phyloP scores from a whole-genome alignment of 2,888 invertebrate genomes.

The Patella ulyssiponensis region DNA sequence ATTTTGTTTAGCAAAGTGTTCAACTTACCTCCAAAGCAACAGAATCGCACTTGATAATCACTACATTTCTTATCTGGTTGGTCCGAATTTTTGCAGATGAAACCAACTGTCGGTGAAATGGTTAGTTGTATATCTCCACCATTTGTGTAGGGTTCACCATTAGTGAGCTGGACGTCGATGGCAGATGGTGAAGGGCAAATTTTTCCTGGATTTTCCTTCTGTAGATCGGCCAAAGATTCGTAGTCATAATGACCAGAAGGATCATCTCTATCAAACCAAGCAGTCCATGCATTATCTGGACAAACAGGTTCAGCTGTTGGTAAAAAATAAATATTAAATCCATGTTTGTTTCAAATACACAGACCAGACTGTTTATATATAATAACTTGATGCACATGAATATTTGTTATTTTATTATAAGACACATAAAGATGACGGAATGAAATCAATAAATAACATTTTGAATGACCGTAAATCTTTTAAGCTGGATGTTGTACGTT shows the following conservation, averaged over 20 bases:
- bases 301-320: no score
- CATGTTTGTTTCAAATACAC: no score
- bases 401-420: no score
- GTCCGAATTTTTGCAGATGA: neutral
- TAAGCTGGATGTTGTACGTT: no score
- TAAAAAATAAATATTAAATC: no score
- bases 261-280: conserved; percentile 1
- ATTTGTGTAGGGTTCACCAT: neutral
- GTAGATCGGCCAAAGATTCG: neutral
- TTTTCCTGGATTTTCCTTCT: neutral
- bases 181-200: neutral
- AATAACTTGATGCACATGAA: no score
- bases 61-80: neutral
- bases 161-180: neutral
- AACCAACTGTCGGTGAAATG: neutral
- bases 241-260: neutral
- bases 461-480: no score
- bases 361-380: no score
- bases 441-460: no score
- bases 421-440: no score
- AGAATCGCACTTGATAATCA: neutral
- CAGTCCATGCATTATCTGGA: neutral
- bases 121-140: neutral
- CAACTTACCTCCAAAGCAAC: neutral
- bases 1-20: no score